A percentile compares a stretch with the other conserved stretches of the same genome.
phyloP scores from a whole-genome alignment of 2,888 invertebrate genomes.

The Trichogramma dendrolimi region DNA sequence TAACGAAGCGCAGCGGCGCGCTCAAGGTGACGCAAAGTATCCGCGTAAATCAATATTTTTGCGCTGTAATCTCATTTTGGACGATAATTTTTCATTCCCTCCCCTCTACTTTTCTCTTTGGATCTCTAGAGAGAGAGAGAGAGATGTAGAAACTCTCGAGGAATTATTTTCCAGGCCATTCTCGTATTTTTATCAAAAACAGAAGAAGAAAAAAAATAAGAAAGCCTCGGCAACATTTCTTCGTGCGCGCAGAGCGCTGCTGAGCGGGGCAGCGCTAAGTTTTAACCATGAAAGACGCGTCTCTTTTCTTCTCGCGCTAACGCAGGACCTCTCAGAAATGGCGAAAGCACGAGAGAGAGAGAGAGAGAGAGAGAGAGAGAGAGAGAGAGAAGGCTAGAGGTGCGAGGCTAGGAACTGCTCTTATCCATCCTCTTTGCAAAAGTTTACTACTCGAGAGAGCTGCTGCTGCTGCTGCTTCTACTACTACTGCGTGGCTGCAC shows the following conservation, averaged over 20 bases:
- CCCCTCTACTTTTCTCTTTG: too few relatives aligned
- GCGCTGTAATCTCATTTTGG: too few relatives aligned
- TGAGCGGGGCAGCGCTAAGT: constrained; percentile 16
- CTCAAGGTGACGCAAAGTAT: too few relatives aligned
- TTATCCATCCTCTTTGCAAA: constrained; percentile 29
- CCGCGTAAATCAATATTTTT: too few relatives aligned
- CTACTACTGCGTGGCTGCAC: too few relatives aligned
- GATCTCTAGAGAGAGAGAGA: too few relatives aligned
- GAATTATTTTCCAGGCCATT: neutral
- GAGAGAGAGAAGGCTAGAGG: neutral
- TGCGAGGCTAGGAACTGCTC: constrained; percentile 3
- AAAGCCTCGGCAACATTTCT: neutral
- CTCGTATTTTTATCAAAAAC: neutral
- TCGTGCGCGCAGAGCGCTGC: constrained; percentile 3
- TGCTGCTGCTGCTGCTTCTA: too few relatives aligned
- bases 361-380: constrained; percentile 1
- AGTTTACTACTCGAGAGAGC: constrained; percentile 24
- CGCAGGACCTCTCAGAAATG: too few relatives aligned
- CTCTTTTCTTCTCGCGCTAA: constrained; percentile 15
- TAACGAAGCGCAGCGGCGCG: too few relatives aligned
- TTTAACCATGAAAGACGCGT: constrained; percentile 28
- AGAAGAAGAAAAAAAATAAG: neutral
- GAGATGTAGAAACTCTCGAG: neutral
- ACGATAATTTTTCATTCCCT: too few relatives aligned
- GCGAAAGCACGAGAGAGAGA: neutral